phyloP scores from a whole-genome alignment of 2,888 invertebrate species.

The Gibbula magus region DNA sequence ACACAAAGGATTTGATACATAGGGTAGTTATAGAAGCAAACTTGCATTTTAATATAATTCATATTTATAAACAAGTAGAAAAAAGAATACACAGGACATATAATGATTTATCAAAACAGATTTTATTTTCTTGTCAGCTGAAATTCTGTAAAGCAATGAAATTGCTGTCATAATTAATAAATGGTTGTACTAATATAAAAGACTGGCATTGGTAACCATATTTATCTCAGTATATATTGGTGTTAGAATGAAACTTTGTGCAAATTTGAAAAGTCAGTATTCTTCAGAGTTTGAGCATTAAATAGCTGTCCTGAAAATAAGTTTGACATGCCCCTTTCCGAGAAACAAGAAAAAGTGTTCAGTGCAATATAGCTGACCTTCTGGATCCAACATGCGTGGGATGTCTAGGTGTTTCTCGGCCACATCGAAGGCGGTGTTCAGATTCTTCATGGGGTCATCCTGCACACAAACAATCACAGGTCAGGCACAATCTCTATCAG shows the following conservation, averaged over 20 bases:
- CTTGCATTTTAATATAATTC: too few species aligned
- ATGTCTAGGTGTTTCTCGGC: conserved; percentile 99
- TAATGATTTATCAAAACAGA: background rate
- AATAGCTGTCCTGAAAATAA: too few species aligned
- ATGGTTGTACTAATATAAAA: too few species aligned
- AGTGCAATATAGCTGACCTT: conserved; percentile 82
- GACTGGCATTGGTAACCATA: too few species aligned
- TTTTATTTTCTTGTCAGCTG: background rate
- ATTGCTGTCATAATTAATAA: too few species aligned
- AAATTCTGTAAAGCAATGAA: background rate
- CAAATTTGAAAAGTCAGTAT: too few species aligned
- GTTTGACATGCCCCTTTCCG: background rate
- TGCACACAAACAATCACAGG: conserved; percentile 48
- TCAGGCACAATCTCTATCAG: background rate
- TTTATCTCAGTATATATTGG: too few species aligned
- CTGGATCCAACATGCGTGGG: conserved; percentile 99
- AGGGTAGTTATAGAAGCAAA: background rate
- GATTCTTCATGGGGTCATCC: conserved; percentile 98
- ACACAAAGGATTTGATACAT: conserved; percentile 39
- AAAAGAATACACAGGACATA: background rate
- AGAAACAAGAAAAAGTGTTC: background rate
- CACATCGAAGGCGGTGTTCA: conserved; percentile 99
- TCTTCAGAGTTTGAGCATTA: too few species aligned
- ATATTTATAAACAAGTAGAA: too few species aligned
- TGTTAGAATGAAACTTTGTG: too few species aligned